Conservation (phyloP, 2,113 vertebrate genomes). For the Atrichornis clamosus region DNA sequence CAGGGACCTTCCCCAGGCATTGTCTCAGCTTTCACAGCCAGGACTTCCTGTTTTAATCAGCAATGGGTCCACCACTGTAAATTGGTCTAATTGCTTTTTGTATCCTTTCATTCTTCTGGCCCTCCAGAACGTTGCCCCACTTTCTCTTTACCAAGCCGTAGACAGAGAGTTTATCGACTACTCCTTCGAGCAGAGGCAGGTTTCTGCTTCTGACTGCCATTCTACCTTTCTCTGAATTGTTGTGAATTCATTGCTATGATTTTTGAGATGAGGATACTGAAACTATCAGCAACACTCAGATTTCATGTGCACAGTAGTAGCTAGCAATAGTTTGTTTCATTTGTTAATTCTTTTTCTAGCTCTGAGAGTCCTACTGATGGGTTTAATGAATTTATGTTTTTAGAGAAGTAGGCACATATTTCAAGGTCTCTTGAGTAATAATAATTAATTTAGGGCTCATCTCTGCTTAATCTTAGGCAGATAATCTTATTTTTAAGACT, state of each 20-base stretch:
- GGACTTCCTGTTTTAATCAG: background rate
- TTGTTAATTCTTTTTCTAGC: background rate
- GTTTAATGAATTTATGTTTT: background rate
- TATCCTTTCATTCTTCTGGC: background rate
- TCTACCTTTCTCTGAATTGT: background rate
- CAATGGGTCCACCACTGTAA: no score
- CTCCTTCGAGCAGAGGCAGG: background rate
- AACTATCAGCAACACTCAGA: background rate
- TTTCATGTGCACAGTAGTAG: background rate
- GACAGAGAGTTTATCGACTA: accelerated
- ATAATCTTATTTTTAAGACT: no score
- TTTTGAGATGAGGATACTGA: background rate
- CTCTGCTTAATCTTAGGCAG: background rate
- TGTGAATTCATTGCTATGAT: background rate
- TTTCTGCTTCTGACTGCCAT: background rate
- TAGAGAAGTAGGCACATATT: background rate
- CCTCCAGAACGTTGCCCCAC: background rate
- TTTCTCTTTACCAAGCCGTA: background rate
- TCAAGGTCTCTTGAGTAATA: background rate
- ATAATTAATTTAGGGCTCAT: background rate
- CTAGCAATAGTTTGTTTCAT: background rate
- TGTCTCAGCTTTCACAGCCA: background rate
- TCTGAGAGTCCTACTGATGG: background rate
- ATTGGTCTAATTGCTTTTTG: background rate
- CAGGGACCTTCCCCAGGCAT: background rate